A percentile compares a stretch with the other conserved stretches of the same genome.
phyloP scores from a whole-genome alignment of 2,888 invertebrate species.

The Mamestra brassicae region DNA sequence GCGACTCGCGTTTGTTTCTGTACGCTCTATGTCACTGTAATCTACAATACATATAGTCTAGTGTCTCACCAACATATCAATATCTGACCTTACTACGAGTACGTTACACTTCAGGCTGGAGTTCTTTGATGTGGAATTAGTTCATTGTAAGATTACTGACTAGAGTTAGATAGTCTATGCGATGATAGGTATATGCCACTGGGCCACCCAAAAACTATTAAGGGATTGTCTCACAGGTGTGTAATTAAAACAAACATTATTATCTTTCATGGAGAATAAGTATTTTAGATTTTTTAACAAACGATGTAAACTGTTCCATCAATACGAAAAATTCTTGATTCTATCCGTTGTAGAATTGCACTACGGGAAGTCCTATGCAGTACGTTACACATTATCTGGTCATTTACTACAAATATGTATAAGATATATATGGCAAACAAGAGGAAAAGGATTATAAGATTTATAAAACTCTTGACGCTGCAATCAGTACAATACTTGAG shows the following conservation, averaged over 20 bases:
- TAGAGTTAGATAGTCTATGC: slow-evolving; percentile 13
- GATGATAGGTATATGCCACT: background rate
- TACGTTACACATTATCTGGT: slow-evolving; percentile 36
- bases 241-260: background rate
- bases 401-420: slow-evolving; percentile 29
- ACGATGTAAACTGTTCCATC: background rate
- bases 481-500: slow-evolving; percentile 51
- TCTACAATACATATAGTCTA: slow-evolving; percentile 7
- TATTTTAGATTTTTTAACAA: background rate
- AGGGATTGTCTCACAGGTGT: background rate
- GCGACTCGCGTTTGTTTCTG: slow-evolving; percentile 2
- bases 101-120: slow-evolving; percentile 1
- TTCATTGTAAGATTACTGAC: background rate
- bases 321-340: background rate
- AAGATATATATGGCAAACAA: slow-evolving; percentile 15
- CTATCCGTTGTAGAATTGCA: slow-evolving; percentile 30
- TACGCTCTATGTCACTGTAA: background rate
- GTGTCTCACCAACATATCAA: slow-evolving; percentile 24
- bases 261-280: background rate
- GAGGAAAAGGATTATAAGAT: slow-evolving; percentile 46
- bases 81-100: slow-evolving; percentile 25
- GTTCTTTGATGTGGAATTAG: background rate
- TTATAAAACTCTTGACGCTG: slow-evolving; percentile 45
- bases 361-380: slow-evolving; percentile 36
- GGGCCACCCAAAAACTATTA: no score